Evolutionary conservation across 2,113 vertebrate genomes (phyloP).

Genomic region (Osmerus mordax): DNA sequence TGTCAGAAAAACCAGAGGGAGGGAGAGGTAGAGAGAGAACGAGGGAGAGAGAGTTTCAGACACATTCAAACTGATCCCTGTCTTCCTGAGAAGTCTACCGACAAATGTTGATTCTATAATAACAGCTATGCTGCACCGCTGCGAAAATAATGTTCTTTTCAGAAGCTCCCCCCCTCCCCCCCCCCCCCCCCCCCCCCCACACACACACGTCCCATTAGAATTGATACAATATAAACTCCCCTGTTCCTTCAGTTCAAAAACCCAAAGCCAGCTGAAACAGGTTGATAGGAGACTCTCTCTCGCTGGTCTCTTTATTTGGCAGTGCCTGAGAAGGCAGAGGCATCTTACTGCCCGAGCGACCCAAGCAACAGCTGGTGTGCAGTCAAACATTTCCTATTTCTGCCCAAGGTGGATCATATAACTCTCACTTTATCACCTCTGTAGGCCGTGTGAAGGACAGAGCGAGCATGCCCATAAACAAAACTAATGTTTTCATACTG

Average conservation of each 20-base stretch:
- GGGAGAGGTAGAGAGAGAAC: slow-evolving; percentile 19
- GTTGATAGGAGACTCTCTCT: background rate
- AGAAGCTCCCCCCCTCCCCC: slow-evolving; percentile 20
- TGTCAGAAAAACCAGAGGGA: slow-evolving; percentile 36
- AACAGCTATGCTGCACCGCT: slow-evolving; percentile 56
- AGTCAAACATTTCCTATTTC: slow-evolving; percentile 85
- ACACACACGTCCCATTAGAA: slow-evolving; percentile 58
- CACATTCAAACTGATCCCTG: slow-evolving; percentile 42
- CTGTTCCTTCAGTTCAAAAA: slow-evolving; percentile 33
- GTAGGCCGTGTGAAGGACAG: slow-evolving; percentile 91
- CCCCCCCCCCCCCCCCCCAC: background rate
- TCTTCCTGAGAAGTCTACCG: slow-evolving; percentile 50
- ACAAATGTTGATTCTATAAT: slow-evolving; percentile 74
- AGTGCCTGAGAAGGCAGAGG: slow-evolving; percentile 69
- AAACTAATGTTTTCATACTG: slow-evolving; percentile 83
- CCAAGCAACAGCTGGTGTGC: slow-evolving; percentile 83
- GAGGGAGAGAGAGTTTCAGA: slow-evolving; percentile 44
- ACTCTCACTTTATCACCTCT: slow-evolving; percentile 91
- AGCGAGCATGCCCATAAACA: slow-evolving; percentile 73
- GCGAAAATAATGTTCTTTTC: slow-evolving; percentile 70
- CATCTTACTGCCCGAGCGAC: slow-evolving; percentile 60
- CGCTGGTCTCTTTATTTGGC: slow-evolving; percentile 74
- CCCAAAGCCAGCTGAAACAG: slow-evolving; percentile 28
- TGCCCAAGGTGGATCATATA: slow-evolving; percentile 83
- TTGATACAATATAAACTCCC: slow-evolving; percentile 53